Base-by-base conservation (phyloP, 1,140 invertebrate genomes). In the Solenopsis invicta region DNA sequence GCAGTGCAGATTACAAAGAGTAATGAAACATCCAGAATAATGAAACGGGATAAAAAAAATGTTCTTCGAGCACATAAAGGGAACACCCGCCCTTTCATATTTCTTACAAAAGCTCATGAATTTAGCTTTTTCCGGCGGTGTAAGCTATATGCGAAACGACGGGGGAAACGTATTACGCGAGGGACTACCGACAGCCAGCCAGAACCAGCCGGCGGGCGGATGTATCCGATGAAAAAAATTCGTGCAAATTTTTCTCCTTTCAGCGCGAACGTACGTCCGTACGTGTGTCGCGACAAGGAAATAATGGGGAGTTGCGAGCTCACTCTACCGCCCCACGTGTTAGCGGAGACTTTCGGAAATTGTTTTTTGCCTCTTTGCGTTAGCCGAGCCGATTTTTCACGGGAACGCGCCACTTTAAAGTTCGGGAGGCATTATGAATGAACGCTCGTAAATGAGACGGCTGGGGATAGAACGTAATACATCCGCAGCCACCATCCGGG, bases 11-110 rank as follows among this genome's bases (percentile, higher is more conserved):
- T 80, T 67, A 84, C 69, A 84, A 84, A 84, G 69, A 61, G 54
- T 84, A 84, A 84, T 84, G 80, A 84, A 84, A 84, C 41, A 75
- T 75, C 69, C n/a, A 29, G 54, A 84, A 84, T 84, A 84, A 84
- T 61, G 56, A 62, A 84, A 84, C 45, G 16, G 29, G 59, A 48
- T 54, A 74, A 72, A 74, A 84, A 59, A 75, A 56, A 74, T 34
- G 37, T 41, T 59, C 54, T 29, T 12, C 41, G 69, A 29, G 41
- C 41, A 21, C 16, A 84, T 74, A 84, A 84, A 84, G 54, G 41
- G 1, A 72, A 82, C 67, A 48, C 41, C 13, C 67, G n/a, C 18
- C 2, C 9, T 74, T 84, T 54, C 54, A 61, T 61, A 61, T 74
- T 74, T 84, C 69, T 84, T 74, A 61, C 24, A 84, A 84, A 84